phyloP scores from a whole-genome alignment of 2,113 vertebrate species.

The Notarius lentiginosus region DNA sequence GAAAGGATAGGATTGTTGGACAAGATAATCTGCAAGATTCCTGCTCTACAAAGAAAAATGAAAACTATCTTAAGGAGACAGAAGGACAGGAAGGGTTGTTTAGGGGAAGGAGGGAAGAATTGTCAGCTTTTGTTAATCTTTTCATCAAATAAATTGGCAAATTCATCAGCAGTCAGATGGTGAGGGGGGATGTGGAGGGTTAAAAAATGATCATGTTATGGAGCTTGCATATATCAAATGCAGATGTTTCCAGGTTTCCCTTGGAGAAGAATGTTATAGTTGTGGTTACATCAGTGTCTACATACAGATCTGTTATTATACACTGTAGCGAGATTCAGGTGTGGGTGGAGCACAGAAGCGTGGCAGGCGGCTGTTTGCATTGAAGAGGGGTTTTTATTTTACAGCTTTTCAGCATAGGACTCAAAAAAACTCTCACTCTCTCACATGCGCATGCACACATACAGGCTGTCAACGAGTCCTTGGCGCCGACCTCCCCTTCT shows the following conservation, averaged over 20 bases:
- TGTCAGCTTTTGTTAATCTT: not conserved
- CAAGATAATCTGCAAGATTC: not conserved
- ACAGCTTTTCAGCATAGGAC: no score
- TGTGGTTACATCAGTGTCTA: not conserved
- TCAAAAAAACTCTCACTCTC: no score
- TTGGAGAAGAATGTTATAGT: not conserved
- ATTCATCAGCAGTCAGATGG: not conserved
- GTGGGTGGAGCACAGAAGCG: no score
- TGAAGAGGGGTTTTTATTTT: no score
- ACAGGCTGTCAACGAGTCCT: no score
- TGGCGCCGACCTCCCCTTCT: no score
- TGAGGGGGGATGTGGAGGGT: not conserved
- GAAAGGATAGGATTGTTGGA: not conserved
- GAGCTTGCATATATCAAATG: not conserved
- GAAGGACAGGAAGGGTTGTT: no score
- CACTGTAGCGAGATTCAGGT: no score
- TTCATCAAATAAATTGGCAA: not conserved
- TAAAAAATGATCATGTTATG: not conserved
- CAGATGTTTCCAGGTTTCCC: not conserved
- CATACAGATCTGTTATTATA: not conserved
- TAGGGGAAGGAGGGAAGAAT: not conserved
- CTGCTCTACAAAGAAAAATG: not conserved
- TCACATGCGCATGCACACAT: no score
- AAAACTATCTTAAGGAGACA: not conserved
- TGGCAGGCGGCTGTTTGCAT: no score